Base-by-base conservation (phyloP, 2,888 invertebrate species). In the Trachelus stipa region DNA sequence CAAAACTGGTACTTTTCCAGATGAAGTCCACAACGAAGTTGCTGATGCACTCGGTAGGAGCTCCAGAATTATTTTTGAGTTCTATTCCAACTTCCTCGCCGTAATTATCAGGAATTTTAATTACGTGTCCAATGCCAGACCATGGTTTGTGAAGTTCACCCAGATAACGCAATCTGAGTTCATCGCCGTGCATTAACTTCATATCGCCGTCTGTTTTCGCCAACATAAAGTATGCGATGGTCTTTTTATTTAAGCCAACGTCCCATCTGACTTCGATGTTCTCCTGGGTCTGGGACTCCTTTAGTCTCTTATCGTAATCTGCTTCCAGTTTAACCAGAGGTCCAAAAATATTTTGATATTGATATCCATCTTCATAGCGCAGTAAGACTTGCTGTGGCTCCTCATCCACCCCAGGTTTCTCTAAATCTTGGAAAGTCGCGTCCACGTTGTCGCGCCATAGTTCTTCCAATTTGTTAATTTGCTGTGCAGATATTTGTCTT, bases 181-280 rank as follows among this genome's bases (percentile, higher is more conserved):
- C 99, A 93, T 99, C 99, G 11, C 99, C 99, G 90, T 99, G 99
- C 99, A 99, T 99, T 77, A 99, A 92, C 90, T 98, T 98, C 98
- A 99, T 98, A 88, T 99, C 99, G 79, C 98, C 98, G 89, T 99
- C 98, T 3, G 99, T 98, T 92, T 99, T 99, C 4, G 99, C 98
- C 76, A 99, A 93, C 76, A 97, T 97, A 90, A 99, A 99, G 91
- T 98, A 99, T 0, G 99, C 99, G 78, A 98, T 98, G 0, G 97
- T 97, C 91, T 99, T 99, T 92, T 99, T 99, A 90, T 99, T 99
- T 34, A 99, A 93, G 0, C 99, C 99, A 12, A 98, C 96, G 89
- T 99, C 99, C 99, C 99, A 99, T 76, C 99, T 95, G 1, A 99
- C 99, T 89, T 98, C 97, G 80, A 99, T 98, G 85, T 98, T 98